phyloP scores from a whole-genome alignment of 2,888 invertebrate genomes.

The Cephus runcator region DNA sequence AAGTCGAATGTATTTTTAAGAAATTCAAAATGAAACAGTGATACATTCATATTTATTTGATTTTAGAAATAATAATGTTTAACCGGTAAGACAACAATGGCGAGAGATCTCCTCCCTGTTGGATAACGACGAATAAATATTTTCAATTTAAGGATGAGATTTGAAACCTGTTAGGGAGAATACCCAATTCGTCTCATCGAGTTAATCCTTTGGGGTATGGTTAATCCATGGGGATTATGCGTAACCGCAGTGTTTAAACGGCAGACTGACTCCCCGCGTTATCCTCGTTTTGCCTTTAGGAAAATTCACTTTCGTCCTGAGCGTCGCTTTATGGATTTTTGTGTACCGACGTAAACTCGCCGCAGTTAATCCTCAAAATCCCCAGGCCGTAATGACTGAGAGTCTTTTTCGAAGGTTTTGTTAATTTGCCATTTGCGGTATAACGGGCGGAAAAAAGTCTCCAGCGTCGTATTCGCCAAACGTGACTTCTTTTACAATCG shows the following conservation, averaged over 20 bases:
- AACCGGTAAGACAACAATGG: not conserved
- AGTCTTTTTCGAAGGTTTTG: not conserved
- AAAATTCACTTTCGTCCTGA: conserved; percentile 31
- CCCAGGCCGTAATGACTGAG: not conserved
- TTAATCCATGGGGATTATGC: conserved; percentile 47
- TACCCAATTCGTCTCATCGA: conserved; percentile 40
- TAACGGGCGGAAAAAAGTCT: not conserved
- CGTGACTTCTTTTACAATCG: not conserved
- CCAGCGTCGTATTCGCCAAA: not conserved
- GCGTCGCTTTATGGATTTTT: not conserved
- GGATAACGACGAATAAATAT: conserved; percentile 22
- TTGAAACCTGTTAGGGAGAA: conserved; percentile 7
- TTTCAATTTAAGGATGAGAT: conserved; percentile 21
- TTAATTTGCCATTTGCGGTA: not conserved
- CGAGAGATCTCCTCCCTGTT: not conserved
- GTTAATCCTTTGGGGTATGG: conserved; percentile 43
- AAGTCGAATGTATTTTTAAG: no score
- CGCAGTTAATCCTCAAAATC: not conserved
- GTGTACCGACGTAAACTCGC: not conserved
- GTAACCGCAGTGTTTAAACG: conserved; percentile 50
- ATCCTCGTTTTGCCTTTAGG: conserved; percentile 30
- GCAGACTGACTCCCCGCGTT: conserved; percentile 33
- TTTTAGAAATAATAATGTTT: not conserved
- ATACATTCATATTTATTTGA: not conserved
- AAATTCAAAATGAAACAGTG: not conserved